phyloP scores from a whole-genome alignment of 2,113 vertebrate species.

The Hemicordylus capensis region DNA sequence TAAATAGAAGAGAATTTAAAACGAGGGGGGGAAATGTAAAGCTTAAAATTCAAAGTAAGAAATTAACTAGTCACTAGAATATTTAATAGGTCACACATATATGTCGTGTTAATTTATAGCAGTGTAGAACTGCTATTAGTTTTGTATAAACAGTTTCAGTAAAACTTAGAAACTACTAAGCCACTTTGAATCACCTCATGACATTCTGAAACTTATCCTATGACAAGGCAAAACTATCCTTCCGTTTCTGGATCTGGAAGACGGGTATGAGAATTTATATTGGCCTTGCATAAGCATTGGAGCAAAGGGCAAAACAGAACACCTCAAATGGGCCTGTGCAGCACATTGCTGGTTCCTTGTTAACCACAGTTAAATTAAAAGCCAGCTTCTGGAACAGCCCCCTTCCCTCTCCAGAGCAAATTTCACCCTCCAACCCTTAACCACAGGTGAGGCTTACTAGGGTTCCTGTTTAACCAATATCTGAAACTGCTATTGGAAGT shows the following conservation, averaged over 20 bases:
- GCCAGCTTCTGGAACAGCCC: background rate
- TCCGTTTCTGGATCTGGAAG: background rate
- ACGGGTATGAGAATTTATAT: conserved; percentile 11
- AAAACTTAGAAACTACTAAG: background rate
- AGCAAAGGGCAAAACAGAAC: background rate
- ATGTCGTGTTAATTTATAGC: background rate
- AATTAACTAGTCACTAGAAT: background rate
- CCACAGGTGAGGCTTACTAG: background rate
- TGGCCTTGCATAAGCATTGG: background rate
- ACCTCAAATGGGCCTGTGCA: background rate
- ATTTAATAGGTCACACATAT: background rate
- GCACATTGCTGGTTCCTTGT: background rate
- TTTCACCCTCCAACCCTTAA: background rate
- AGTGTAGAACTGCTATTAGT: background rate
- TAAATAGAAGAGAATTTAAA: no score
- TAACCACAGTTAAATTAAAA: background rate
- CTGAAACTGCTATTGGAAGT: background rate
- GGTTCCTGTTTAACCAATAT: background rate
- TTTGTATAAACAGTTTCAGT: background rate
- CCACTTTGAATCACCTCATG: background rate
- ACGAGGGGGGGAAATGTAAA: no score
- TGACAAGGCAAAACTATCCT: fast-evolving
- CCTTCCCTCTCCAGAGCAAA: background rate
- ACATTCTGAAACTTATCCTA: background rate
- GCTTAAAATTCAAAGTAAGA: background rate